phyloP scores from a whole-genome alignment of 2,113 vertebrate species.

The Isurus oxyrinchus region DNA sequence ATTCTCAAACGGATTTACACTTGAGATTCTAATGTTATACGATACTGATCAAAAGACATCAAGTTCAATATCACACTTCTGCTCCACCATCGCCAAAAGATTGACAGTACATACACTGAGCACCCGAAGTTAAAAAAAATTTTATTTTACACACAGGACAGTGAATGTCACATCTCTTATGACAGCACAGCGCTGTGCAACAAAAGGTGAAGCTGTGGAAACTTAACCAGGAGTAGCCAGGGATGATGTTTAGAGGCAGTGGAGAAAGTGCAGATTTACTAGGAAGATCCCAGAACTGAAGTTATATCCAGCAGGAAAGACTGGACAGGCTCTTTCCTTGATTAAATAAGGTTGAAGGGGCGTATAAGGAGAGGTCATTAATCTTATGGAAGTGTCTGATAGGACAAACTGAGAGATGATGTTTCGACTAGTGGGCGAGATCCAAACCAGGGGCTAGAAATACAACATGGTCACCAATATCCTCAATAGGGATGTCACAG shows the following conservation, averaged over 20 bases:
- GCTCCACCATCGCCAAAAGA: not conserved
- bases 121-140: too few species aligned
- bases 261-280: not conserved
- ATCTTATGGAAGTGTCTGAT: not conserved
- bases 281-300: not conserved
- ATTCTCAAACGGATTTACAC: not conserved
- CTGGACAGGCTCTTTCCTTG: not conserved
- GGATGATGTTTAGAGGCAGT: not conserved
- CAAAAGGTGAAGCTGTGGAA: not conserved
- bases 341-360: not conserved
- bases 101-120: not conserved
- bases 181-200: not conserved
- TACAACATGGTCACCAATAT: not conserved
- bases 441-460: too few species aligned
- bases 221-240: not conserved
- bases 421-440: not conserved
- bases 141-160: not conserved
- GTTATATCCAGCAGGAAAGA: not conserved
- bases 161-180: not conserved
- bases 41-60: not conserved
- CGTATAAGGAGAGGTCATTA: not conserved
- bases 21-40: not conserved
- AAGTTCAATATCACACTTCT: not conserved
- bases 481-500: not conserved
- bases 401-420: not conserved